These are phyloP conservation scores for Thysanoteuthis rhombus DNA, from an alignment of 2,888 invertebrate genomes.

Conservation along the genomic window DNA sequence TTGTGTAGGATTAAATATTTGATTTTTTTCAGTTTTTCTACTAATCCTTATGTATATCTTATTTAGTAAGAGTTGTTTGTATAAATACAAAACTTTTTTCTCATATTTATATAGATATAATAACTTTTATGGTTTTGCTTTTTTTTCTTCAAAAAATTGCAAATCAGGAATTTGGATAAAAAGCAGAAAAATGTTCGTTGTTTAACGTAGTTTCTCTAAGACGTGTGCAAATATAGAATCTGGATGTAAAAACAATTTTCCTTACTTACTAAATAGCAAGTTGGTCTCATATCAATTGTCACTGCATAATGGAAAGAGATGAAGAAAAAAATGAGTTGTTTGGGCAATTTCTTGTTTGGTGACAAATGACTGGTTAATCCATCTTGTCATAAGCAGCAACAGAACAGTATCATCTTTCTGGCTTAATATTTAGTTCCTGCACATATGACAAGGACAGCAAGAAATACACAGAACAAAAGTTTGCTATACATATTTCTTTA, in stretches of 20 bases:
- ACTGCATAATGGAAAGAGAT: neutral
- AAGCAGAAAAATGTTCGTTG: neutral
- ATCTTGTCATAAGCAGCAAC: neutral
- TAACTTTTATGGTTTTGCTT: neutral
- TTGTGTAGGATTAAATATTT: too few species aligned
- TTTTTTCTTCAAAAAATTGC: neutral
- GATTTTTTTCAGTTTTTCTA: too few species aligned
- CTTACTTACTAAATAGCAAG: neutral
- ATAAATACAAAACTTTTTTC: neutral
- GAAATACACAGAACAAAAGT: neutral
- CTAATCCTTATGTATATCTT: too few species aligned
- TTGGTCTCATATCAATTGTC: neutral
- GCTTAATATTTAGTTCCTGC: neutral
- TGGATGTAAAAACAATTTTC: neutral
- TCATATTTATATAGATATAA: neutral
- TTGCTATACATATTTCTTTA: neutral
- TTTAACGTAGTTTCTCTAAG: neutral
- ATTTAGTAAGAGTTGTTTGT: neutral
- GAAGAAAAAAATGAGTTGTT: neutral
- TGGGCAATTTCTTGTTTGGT: neutral
- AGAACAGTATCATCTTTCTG: neutral
- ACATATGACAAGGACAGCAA: neutral
- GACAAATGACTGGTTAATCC: neutral
- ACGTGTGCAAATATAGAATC: neutral
- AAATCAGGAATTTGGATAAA: neutral